Evolutionary conservation across 2,888 invertebrate genomes (phyloP).

Genomic region (Marasmarcha lunaedactyla): DNA sequence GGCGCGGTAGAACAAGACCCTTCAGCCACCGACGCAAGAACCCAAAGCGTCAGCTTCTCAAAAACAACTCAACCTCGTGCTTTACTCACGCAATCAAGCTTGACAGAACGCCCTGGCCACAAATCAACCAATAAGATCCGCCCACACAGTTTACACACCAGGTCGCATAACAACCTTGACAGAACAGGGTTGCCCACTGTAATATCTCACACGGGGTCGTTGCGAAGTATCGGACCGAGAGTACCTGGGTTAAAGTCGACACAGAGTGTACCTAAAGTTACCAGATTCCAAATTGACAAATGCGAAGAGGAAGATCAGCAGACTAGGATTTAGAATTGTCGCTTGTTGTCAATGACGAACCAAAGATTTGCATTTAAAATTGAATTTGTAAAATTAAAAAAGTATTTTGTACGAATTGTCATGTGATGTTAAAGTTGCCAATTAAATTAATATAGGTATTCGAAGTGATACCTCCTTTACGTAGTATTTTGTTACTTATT

Average conservation of each 20-base stretch:
- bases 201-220: slow-evolving; percentile 3
- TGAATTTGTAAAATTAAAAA: no score
- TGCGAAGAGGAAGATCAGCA: slow-evolving; percentile 24
- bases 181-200: background rate
- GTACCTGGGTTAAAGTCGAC: slow-evolving; percentile 22
- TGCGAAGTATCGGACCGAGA: slow-evolving; percentile 8
- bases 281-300: slow-evolving; percentile 38
- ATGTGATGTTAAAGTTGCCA: no score
- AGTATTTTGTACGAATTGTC: no score
- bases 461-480: no score
- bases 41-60: slow-evolving; percentile 3
- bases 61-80: slow-evolving; percentile 5
- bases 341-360: slow-evolving; percentile 42
- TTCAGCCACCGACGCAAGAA: slow-evolving; percentile 3
- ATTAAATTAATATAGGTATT: no score
- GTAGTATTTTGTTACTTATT: no score
- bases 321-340: slow-evolving; percentile 39
- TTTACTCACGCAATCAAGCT: slow-evolving; percentile 2
- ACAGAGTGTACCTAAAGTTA: slow-evolving; percentile 30
- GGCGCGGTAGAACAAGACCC: slow-evolving; percentile 32
- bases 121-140: no score
- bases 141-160: background rate
- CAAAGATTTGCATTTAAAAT: slow-evolving; percentile 34
- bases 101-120: no score
- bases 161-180: background rate